These are phyloP conservation scores for Drosophila arawakana DNA, from an alignment of 1,140 invertebrate species.

Conservation along the genomic window DNA sequence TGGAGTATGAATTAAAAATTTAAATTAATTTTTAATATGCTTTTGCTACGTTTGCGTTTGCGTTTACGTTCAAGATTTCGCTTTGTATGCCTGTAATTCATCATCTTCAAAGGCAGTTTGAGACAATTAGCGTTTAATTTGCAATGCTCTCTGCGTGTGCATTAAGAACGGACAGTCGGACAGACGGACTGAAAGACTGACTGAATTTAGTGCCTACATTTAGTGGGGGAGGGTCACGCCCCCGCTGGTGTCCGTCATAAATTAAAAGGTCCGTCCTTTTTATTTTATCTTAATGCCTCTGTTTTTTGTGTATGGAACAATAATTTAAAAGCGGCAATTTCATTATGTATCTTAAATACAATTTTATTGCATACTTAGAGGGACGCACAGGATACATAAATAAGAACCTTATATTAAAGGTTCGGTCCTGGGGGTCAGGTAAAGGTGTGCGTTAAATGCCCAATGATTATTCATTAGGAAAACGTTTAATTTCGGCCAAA, in stretches of 20 bases:
- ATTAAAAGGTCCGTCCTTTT: conserved; percentile 58
- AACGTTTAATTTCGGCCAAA: conserved; percentile 39
- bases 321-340: conserved; percentile 74
- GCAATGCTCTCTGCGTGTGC: conserved; percentile 35
- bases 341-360: conserved; percentile 64
- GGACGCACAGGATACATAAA: conserved; percentile 23
- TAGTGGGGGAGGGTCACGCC: not conserved
- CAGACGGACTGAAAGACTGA: not conserved
- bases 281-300: conserved; percentile 66
- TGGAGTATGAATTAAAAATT: conserved; percentile 68
- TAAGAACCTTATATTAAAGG: not conserved
- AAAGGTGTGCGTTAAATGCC: conserved; percentile 31
- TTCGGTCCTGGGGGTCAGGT: too few species aligned
- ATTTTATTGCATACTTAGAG: conserved; percentile 74
- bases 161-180: conserved; percentile 17
- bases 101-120: conserved; percentile 65
- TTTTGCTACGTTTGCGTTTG: conserved; percentile 16
- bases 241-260: conserved; percentile 54
- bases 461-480: conserved; percentile 54
- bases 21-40: conserved; percentile 77
- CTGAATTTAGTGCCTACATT: conserved; percentile 28
- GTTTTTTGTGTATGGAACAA: conserved; percentile 47
- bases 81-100: conserved; percentile 44
- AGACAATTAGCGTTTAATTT: conserved; percentile 78
- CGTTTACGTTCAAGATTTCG: too few species aligned